phyloP scores from a whole-genome alignment of 2,888 invertebrate species.

The Leptinotarsa juncta region DNA sequence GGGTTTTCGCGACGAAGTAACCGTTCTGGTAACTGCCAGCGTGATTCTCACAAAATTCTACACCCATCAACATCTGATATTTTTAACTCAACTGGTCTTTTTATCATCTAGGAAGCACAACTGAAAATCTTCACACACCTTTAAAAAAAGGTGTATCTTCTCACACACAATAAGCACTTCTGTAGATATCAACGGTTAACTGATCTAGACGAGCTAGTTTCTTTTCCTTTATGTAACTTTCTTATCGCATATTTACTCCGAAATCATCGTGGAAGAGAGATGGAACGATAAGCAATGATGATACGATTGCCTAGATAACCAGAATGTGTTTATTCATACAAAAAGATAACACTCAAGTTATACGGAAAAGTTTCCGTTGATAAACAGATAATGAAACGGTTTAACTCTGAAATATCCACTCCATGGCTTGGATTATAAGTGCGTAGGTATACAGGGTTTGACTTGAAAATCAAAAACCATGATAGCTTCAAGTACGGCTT shows the following conservation, averaged over 20 bases:
- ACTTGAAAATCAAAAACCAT: neutral
- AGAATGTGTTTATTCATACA: conserved; percentile 20
- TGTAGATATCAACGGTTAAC: conserved; percentile 18
- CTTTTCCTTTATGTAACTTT: conserved; percentile 47
- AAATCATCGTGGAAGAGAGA: conserved; percentile 19
- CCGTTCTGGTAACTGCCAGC: neutral
- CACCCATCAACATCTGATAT: neutral
- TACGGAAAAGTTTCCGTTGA: conserved; percentile 17
- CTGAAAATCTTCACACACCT: conserved; percentile 11
- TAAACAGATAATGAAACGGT: conserved; percentile 5
- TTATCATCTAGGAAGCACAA: neutral
- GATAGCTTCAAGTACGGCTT: neutral
- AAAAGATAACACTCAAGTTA: conserved; percentile 19
- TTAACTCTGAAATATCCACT: neutral
- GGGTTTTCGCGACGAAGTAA: neutral
- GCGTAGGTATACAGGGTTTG: neutral
- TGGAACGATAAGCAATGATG: conserved; percentile 22
- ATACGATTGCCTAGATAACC: conserved; percentile 6
- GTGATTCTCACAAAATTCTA: neutral
- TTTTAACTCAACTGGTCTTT: neutral
- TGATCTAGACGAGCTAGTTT: conserved; percentile 36
- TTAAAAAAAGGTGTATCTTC: conserved; percentile 9
- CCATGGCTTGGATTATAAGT: neutral
- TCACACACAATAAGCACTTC: conserved; percentile 1
- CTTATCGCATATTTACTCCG: conserved; percentile 43